Base-by-base conservation (phyloP, 2,888 invertebrate species). In the Halocaridina rubra region DNA sequence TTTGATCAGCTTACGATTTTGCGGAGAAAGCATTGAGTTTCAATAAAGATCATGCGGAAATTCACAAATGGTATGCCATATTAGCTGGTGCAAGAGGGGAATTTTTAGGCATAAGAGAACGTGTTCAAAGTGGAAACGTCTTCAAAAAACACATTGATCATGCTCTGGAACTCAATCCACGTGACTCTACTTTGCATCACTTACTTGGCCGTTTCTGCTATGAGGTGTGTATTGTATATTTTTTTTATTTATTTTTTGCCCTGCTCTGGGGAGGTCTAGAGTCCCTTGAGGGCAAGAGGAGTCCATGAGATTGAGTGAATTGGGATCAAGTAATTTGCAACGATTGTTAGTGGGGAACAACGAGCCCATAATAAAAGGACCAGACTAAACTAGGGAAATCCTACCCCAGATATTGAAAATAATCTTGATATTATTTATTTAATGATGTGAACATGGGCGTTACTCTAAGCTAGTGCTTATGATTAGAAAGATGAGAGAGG, bases 31-130 rank as follows among this genome's bases (percentile, higher is more conserved):
- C 94, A 24, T 90, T 95, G 29, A 90, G 92, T 71, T 85, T 93
- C 3, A 91, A 93, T 85, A 90, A 92, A 0, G 90, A 91, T 24
- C 91, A 92, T 89, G 91, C 93, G 0, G 93, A 94, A 89, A 92
- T 93, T 19, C 94, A 95, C 90, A 95, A 95, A 91, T 95, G 95
- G 95, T 92, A 89, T 90, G 95, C 95, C 1, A 93, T 95, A 72
- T 92, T 94, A 16, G 89, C 94, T 72, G 95, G 95, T 19, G 91
- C 92, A 71, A 91, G 93, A 76, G 92, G 93, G 33, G 93, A 94
- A 81, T 93, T 92, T 89, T 92, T 93, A 79, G 91, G 93, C 0
- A 92, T 92, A 2, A 93, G 93, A 89, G 94, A 94, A 61, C 94
- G 93, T 91, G 94, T 95, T 75, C 90, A 92, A 88, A 93, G 93